These are phyloP conservation scores for Drosophila kohkoa DNA, from an alignment of 1,140 invertebrate genomes.

Conservation along the genomic window DNA sequence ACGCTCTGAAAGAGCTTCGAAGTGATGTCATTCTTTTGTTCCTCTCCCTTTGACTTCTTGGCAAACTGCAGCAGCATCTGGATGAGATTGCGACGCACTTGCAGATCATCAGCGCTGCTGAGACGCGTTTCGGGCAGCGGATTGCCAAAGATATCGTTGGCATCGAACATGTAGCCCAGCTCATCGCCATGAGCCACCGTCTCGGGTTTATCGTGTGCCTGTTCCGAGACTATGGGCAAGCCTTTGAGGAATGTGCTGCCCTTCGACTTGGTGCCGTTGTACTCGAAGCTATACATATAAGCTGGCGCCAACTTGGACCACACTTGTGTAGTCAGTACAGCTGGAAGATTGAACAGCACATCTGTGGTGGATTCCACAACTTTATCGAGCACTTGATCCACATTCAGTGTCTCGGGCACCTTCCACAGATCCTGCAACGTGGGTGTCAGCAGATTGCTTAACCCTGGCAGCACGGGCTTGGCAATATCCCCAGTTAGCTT, in stretches of 20 bases:
- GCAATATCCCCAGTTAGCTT: constrained; percentile 72
- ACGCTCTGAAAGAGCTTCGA: constrained; percentile 84
- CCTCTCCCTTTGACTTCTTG: constrained; percentile 51
- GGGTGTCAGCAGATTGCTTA: constrained; percentile 60
- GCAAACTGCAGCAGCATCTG: constrained; percentile 89
- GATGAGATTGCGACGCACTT: constrained; percentile 88
- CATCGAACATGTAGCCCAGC: constrained; percentile 89
- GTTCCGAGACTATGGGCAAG: constrained; percentile 86
- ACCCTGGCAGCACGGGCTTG: constrained; percentile 71
- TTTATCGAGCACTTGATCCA: constrained; percentile 75
- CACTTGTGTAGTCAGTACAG: constrained; percentile 88
- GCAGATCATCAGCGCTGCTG: constrained; percentile 86
- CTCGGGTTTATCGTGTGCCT: constrained; percentile 72
- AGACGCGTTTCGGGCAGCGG: constrained; percentile 83
- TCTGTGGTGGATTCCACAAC: constrained; percentile 86
- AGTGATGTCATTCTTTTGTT: constrained; percentile 60
- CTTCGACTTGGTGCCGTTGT: constrained; percentile 87
- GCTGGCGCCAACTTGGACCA: constrained; percentile 88
- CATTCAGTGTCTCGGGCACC: constrained; percentile 65
- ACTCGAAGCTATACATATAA: constrained; percentile 91
- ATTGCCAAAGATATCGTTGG: constrained; percentile 87
- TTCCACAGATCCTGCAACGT: constrained; percentile 76
- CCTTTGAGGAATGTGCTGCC: constrained; percentile 88
- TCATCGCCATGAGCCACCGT: constrained; percentile 89
- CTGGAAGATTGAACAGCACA: constrained; percentile 90